Evolutionary conservation across 2,797 vertebrate species (phyloP).

Genomic region (Pseudocheirus occidentalis): DNA sequence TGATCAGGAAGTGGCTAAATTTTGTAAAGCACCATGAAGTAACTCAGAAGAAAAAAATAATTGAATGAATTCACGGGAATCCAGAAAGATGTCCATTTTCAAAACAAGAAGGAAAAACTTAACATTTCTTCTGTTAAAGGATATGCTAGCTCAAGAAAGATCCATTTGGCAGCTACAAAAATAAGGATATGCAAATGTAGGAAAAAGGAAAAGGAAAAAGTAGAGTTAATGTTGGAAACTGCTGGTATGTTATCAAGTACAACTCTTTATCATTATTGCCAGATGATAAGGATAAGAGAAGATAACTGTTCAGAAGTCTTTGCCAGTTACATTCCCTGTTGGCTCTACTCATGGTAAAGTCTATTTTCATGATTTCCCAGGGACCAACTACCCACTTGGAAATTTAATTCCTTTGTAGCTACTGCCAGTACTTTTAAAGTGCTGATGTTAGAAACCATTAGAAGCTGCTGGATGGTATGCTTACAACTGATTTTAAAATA

Average conservation of each 20-base stretch:
- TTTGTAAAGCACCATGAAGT: not conserved
- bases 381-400: conserved; percentile 27
- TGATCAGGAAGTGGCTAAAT: too few species aligned
- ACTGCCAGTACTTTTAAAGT: conserved; percentile 38
- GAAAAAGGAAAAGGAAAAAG: conserved; percentile 35
- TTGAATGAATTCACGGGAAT: not conserved
- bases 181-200: conserved; percentile 44
- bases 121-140: not conserved
- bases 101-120: conserved; percentile 4
- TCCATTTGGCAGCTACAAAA: not conserved
- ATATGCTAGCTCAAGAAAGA: not conserved
- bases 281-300: not conserved
- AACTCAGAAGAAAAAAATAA: conserved; percentile 1
- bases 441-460: not conserved
- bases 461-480: not conserved
- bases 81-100: not conserved
- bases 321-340: conserved; percentile 27
- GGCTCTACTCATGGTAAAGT: conserved; percentile 31
- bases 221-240: conserved; percentile 25
- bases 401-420: conserved; percentile 38
- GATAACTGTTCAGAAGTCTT: conserved; percentile 2
- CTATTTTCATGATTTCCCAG: conserved; percentile 43
- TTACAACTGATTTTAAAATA: conserved; percentile 28
- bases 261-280: not conserved
- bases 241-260: conserved; percentile 20